These are phyloP conservation scores for Aphelenchoides besseyi DNA, from an alignment of 1,140 invertebrate genomes.

Conservation along the genomic window DNA sequence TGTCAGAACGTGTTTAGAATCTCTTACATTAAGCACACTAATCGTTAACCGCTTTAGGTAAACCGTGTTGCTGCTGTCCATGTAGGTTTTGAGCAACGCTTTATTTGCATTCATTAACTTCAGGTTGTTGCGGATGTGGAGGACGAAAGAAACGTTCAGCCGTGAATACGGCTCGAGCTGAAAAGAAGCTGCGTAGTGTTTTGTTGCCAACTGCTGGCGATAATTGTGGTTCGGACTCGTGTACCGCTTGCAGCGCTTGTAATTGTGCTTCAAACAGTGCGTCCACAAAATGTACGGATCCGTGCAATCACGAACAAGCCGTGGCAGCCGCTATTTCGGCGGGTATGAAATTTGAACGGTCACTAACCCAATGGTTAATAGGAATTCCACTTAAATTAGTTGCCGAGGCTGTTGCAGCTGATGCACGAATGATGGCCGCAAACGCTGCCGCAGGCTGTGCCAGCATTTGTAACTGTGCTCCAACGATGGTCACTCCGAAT, in stretches of 20 bases:
- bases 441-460: not conserved
- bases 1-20: no score
- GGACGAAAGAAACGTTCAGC: constrained; percentile 20
- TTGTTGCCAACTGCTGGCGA: constrained; percentile 16
- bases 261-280: no score
- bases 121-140: constrained; percentile 1
- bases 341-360: no score
- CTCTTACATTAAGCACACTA: no score
- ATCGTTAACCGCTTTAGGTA: no score
- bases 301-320: constrained; percentile 4
- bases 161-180: not conserved
- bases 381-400: no score
- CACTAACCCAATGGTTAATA: no score
- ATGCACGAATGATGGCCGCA: not conserved
- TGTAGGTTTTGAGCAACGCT: not conserved
- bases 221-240: not conserved
- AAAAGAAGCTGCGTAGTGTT: constrained; percentile 18
- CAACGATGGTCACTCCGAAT: not conserved
- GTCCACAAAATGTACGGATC: constrained; percentile 4
- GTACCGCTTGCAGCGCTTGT: constrained; percentile 9
- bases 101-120: not conserved
- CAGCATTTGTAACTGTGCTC: not conserved
- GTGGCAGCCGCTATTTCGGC: not conserved
- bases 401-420: no score
- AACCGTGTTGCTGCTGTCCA: not conserved